Base-by-base conservation (phyloP, 2,888 invertebrate genomes). In the Synergus gifuensis region DNA sequence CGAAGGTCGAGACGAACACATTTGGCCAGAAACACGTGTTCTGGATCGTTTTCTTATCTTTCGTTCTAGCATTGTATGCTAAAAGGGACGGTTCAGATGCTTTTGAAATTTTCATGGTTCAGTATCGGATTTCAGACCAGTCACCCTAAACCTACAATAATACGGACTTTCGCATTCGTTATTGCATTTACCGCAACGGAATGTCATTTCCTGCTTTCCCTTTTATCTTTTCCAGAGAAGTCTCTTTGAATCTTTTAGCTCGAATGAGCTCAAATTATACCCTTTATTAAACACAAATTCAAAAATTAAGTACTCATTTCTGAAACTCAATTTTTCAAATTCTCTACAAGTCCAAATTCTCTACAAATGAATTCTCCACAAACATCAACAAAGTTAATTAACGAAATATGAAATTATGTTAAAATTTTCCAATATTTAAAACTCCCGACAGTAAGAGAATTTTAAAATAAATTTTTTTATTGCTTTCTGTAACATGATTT, bases 1-100 rank as follows among this genome's bases (percentile, higher is more conserved):
- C 36, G 44, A 69, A 69, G 69, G 49, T 69, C 69, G 49, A 16
- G 73, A n/a, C 22, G 36, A 54, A 46, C 73, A 49, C 49, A 73
- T 73, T 73, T 73, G 73, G 36, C n/a, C 49, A n/a, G 73, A 54
- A 73, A 73, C 73, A 73, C 49, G 73, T 73, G 73, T 49, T 73
- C 36, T 54, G 49, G 73, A 73, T 73, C 49, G 36, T 8, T 73
- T 54, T 54, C 73, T 73, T 73, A 73, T 73, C 73, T 73, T 73
- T 46, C 14, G 22, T 22, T 46, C 44, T 69, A 42, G 67, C 22
- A 67, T 28, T 73, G 49, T 73, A 49, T 73, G 9, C 49, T n/a
- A 49, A 73, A 67, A 73, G 49, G 49, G 73, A 49, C 73, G 36
- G 12, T 4, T 11, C 11, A 2, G 60, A 60, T 4, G n/a, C 60